Conservation (phyloP, 2,797 vertebrate species). For the Micromesistius poutassou region DNA sequence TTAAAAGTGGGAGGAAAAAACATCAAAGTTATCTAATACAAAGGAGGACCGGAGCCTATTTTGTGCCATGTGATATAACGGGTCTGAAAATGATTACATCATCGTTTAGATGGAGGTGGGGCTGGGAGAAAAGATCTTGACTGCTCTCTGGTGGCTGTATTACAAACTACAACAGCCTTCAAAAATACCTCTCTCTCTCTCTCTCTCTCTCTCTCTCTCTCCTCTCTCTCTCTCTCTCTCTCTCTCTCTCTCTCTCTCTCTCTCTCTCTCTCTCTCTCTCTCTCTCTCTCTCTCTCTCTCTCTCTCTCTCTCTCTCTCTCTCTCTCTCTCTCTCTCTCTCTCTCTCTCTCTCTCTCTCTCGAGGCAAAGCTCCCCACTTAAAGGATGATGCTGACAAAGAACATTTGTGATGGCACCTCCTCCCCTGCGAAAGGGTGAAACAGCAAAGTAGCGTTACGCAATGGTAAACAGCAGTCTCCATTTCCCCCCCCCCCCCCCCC, state of each 20-base stretch:
- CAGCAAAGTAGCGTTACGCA: conserved; percentile 29
- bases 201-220: conserved; percentile 7
- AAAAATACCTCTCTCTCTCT: no score
- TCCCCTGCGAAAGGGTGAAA: conserved; percentile 38
- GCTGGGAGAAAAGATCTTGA: conserved; percentile 51
- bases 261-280: conserved; percentile 14
- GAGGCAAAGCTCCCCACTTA: conserved; percentile 35
- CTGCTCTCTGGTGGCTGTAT: conserved; percentile 68
- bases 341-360: conserved; percentile 14
- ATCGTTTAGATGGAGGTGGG: conserved; percentile 44
- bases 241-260: conserved; percentile 14
- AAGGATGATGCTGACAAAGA: conserved; percentile 42
- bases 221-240: conserved; percentile 14
- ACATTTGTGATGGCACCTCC: conserved; percentile 45
- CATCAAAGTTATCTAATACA: conserved; percentile 50
- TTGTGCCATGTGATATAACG: conserved; percentile 64
- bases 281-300: conserved; percentile 14
- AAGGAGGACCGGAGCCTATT: conserved; percentile 45
- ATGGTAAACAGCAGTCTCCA: neutral
- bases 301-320: conserved; percentile 14
- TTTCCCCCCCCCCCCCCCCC: neutral
- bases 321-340: conserved; percentile 14
- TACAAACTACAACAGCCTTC: neutral
- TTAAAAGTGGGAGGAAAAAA: neutral
- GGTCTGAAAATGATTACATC: conserved; percentile 69